A percentile compares a stretch with the other conserved stretches of the same genome.
These are phyloP conservation scores for Sciurus niger DNA, from an alignment of 2,113 vertebrate genomes.

Conservation along the genomic window DNA sequence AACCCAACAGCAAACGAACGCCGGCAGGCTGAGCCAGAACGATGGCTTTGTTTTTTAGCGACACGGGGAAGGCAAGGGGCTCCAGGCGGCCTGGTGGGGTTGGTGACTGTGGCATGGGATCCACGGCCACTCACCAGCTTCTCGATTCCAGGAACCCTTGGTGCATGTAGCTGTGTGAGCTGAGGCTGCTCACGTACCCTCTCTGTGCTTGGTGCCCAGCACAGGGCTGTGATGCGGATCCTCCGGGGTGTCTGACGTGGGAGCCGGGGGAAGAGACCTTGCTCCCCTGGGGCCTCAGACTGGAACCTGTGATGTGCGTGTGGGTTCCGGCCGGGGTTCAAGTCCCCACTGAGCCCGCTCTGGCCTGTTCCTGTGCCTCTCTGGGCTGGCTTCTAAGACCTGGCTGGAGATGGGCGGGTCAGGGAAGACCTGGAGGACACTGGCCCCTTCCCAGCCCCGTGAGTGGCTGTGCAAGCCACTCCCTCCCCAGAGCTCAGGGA, in stretches of 20 bases:
- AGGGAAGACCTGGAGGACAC: fast-evolving
- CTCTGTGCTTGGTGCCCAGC: neutral
- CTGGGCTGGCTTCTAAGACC: neutral
- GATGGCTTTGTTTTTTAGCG: neutral
- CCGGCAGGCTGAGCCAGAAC: neutral
- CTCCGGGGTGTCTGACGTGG: neutral
- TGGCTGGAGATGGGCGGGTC: neutral
- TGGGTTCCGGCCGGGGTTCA: neutral
- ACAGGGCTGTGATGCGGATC: neutral
- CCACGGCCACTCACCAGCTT: fast-evolving
- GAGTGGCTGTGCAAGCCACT: no score
- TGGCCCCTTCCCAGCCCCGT: neutral
- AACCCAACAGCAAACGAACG: neutral
- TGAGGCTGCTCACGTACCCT: no score
- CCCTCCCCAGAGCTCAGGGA: neutral
- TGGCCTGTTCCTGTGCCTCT: neutral
- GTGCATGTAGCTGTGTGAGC: neutral
- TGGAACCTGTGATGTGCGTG: fast-evolving
- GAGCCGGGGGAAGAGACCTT: fast-evolving
- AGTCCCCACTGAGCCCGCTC: neutral
- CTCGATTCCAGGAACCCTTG: neutral
- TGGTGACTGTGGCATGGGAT: neutral
- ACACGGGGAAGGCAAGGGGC: neutral
- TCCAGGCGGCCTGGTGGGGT: fast-evolving
- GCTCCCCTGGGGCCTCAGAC: neutral